Evolutionary conservation across 1,140 invertebrate genomes (phyloP).

Genomic region (Melitaea cinxia): DNA sequence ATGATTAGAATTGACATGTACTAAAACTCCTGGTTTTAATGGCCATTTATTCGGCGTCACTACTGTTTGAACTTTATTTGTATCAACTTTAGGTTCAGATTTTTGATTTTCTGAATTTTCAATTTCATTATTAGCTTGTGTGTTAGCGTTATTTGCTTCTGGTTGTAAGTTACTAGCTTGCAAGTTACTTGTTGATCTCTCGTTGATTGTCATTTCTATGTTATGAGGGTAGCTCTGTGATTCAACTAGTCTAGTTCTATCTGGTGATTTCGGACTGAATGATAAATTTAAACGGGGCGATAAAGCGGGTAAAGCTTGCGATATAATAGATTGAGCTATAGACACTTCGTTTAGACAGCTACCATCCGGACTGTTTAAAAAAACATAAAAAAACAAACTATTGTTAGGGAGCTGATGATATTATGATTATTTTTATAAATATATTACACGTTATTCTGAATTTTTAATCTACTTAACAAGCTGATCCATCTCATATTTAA

Average conservation of each 20-base stretch:
- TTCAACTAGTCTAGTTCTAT: conserved; percentile 76
- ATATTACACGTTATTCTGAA: conserved; percentile 7
- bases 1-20: conserved; percentile 88
- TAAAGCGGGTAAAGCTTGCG: conserved; percentile 78
- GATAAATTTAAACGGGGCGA: conserved; percentile 72
- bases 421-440: conserved; percentile 23
- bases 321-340: conserved; percentile 80
- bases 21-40: conserved; percentile 91
- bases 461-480: not conserved
- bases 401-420: conserved; percentile 55
- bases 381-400: conserved; percentile 63
- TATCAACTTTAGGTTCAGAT: conserved; percentile 47
- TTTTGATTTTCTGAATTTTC: conserved; percentile 54
- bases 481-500: not conserved
- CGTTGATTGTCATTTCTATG: conserved; percentile 67
- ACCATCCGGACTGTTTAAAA: conserved; percentile 73
- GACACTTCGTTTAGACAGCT: conserved; percentile 79
- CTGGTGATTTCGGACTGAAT: conserved; percentile 75
- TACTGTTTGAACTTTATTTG: conserved; percentile 58
- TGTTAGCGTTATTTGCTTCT: conserved; percentile 52
- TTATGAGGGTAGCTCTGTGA: conserved; percentile 67
- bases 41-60: conserved; percentile 89
- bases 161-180: conserved; percentile 67
- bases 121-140: conserved; percentile 47
- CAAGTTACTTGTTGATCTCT: conserved; percentile 54